Conservation (phyloP, 2,113 vertebrate species). For the Labeo rohita region DNA sequence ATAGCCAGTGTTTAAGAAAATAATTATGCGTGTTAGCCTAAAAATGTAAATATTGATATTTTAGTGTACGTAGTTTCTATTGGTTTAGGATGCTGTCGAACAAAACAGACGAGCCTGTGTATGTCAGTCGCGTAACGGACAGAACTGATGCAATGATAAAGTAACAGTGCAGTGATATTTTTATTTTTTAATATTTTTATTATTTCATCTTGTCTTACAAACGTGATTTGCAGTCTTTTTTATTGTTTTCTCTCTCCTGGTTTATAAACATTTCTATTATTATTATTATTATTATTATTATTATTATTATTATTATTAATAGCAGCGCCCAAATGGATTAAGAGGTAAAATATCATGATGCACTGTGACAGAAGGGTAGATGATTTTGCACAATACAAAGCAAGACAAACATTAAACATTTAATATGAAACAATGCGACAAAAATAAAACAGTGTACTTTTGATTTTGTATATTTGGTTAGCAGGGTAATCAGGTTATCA, state of each 20-base stretch:
- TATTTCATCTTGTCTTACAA: not conserved
- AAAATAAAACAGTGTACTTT: not conserved
- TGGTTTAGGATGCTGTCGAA: conserved; percentile 65
- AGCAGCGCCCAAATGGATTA: not conserved
- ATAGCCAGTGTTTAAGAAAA: not conserved
- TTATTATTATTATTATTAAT: not conserved
- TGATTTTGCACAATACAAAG: not conserved
- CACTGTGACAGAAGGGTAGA: not conserved
- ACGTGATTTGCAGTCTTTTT: not conserved
- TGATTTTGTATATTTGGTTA: not conserved
- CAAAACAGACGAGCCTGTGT: conserved; percentile 46
- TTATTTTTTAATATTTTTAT: not conserved
- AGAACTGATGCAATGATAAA: conserved; percentile 74
- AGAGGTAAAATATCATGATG: not conserved
- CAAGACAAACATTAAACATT: not conserved
- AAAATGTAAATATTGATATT: not conserved
- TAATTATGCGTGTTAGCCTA: not conserved
- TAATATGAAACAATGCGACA: not conserved
- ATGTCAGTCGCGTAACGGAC: not conserved
- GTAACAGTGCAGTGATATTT: conserved; percentile 50
- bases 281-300: not conserved
- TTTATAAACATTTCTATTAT: not conserved
- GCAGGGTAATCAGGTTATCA: not conserved
- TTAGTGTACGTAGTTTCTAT: conserved; percentile 35
- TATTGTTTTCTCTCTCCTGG: not conserved